Evolutionary conservation across 1,140 invertebrate species (phyloP), one percentile per base, ranked within the genome.

Genomic region (Drosophila kurseongensis): DNA sequence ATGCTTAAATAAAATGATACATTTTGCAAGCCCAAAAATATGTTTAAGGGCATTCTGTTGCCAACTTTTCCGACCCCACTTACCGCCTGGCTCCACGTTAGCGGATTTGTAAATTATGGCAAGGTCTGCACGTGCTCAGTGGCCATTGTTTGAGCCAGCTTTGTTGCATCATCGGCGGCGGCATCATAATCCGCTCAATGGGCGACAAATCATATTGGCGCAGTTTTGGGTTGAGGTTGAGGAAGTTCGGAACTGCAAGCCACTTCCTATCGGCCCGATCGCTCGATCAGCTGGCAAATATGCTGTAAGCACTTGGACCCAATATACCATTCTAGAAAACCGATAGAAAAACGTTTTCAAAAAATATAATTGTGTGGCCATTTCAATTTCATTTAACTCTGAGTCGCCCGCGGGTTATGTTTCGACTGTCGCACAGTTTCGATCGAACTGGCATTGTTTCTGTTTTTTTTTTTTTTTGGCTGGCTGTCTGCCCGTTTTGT

Each of bases 311-410:
- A 40, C 10, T 45, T 29, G 47, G 47, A 8, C 2, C 35, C 62
- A 48, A 40, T 48, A 40, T 48, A 65, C 59, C 62, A 57, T 71
- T 72, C 68, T 72, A 42, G 66, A 71, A 71, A 71, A 71, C 40
- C 65, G 65, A 52, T 66, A n/a, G 63, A 51, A 65, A 65, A 69
- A 57, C 65, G 52, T 48, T 71, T 72, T 47, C 8, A 55, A 35
- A 66, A 75, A 67, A 67, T 67, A 88, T 89, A 89, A 88, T 89
- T 89, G 75, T 89, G 79, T 73, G 71, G 80, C 84, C 75, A 74
- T 83, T 88, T 88, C 72, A 89, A 88, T 77, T 88, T 89, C 79
- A 88, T 88, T 88, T 89, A 89, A 71, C 45, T 73, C 67, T 77
- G 79, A 79, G 60, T 41, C 48, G 79, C 79, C 84, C 74, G 75